Evolutionary conservation across 2,113 vertebrate species (phyloP).

Genomic region (Piaya cayana): DNA sequence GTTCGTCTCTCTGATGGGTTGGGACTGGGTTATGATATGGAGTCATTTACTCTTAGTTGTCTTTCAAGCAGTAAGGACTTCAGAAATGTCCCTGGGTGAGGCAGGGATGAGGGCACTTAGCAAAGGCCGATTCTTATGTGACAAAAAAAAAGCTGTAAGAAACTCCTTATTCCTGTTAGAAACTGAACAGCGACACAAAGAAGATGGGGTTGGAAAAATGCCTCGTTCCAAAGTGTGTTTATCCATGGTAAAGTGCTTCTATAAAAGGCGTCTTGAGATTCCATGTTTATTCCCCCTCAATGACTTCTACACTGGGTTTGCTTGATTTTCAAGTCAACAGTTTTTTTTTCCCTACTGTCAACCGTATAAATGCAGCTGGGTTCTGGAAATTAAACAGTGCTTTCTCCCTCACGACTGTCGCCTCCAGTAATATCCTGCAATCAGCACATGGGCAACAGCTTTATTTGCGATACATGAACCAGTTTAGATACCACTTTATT

Average conservation of each 20-base stretch:
- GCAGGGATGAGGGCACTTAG: slow-evolving; percentile 24
- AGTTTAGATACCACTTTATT: neutral
- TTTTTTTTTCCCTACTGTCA: neutral
- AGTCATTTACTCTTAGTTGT: slow-evolving; percentile 20
- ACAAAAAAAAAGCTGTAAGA: neutral
- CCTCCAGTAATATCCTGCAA: neutral
- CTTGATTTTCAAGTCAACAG: slow-evolving; percentile 12
- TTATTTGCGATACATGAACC: neutral
- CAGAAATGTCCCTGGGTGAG: slow-evolving; percentile 6
- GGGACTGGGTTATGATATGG: neutral
- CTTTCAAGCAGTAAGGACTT: slow-evolving; percentile 36
- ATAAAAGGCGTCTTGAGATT: slow-evolving; percentile 48
- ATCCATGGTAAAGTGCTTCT: slow-evolving; percentile 41
- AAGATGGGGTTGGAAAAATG: slow-evolving; percentile 7
- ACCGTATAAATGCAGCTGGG: neutral
- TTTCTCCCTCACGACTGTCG: neutral
- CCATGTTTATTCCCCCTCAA: slow-evolving; percentile 20
- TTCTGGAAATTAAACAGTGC: slow-evolving; percentile 20
- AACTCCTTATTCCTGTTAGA: slow-evolving; percentile 28
- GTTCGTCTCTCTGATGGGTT: slow-evolving; percentile 24
- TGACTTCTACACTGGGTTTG: slow-evolving; percentile 18
- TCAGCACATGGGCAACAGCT: neutral
- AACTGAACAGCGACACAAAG: neutral
- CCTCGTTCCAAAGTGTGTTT: slow-evolving; percentile 36
- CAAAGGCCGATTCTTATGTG: neutral